A percentile compares a stretch with the other conserved stretches of the same genome.
phyloP scores from a whole-genome alignment of 2,888 invertebrate genomes.

The Drosophila affinis region DNA sequence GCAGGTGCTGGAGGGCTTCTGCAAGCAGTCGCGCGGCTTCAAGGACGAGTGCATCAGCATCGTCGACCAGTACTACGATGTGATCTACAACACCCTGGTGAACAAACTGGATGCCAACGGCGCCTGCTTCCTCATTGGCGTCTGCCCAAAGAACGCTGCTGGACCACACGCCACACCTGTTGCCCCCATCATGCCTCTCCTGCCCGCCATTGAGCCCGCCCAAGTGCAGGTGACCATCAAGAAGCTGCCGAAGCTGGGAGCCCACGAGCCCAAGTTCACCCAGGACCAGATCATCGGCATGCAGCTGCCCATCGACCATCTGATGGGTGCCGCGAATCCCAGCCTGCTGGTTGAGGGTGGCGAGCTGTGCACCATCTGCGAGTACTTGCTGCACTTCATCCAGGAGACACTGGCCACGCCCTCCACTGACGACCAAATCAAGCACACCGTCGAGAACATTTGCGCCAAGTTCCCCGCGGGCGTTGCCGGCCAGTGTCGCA shows the following conservation, averaged over 20 bases:
- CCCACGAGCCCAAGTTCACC: slow-evolving; percentile 79
- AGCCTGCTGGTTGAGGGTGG: slow-evolving; percentile 83
- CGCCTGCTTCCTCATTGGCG: slow-evolving; percentile 88
- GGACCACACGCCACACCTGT: slow-evolving; percentile 1
- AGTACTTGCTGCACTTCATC: slow-evolving; percentile 91
- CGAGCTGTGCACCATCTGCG: slow-evolving; percentile 89
- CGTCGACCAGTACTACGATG: slow-evolving; percentile 91
- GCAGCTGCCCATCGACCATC: slow-evolving; percentile 85
- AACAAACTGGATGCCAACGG: slow-evolving; percentile 88
- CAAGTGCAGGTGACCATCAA: slow-evolving; percentile 81
- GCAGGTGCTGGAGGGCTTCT: slow-evolving; percentile 90
- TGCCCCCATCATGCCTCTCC: slow-evolving; percentile 86
- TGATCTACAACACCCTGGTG: slow-evolving; percentile 89
- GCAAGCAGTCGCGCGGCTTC: slow-evolving; percentile 91
- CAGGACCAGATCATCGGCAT: slow-evolving; percentile 80
- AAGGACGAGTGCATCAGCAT: slow-evolving; percentile 89
- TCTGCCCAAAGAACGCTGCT: slow-evolving; percentile 79
- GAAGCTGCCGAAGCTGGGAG: slow-evolving; percentile 69
- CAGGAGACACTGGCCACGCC: slow-evolving; percentile 89
- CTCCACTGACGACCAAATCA: slow-evolving; percentile 88
- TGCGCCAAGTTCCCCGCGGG: slow-evolving; percentile 88
- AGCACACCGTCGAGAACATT: slow-evolving; percentile 87
- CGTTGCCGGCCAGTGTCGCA: slow-evolving; percentile 87
- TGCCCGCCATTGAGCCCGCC: slow-evolving; percentile 85
- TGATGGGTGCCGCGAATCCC: slow-evolving; percentile 83